Conservation (phyloP, 2,888 invertebrate genomes). For the Malthinus seriepunctatus region DNA sequence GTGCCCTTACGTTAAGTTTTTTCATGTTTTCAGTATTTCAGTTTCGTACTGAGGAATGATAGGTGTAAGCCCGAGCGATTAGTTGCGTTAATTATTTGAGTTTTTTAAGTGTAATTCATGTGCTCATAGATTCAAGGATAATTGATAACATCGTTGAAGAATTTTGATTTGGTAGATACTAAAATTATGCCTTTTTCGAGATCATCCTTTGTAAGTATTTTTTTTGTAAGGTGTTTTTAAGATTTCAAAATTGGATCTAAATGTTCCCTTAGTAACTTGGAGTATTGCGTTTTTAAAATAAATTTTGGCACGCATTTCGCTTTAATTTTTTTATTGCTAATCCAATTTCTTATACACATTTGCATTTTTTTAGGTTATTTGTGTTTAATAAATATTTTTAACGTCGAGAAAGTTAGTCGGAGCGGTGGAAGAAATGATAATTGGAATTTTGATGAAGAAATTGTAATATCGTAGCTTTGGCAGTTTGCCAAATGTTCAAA, state of each 20-base stretch:
- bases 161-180: too few species aligned
- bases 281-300: not conserved
- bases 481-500: constrained; percentile 34
- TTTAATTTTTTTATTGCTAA: not conserved
- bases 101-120: too few species aligned
- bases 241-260: not conserved
- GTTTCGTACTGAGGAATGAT: too few species aligned
- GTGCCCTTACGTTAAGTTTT: too few species aligned
- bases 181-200: constrained; percentile 37
- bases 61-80: too few species aligned
- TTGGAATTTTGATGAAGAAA: constrained; percentile 31
- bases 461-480: constrained; percentile 33
- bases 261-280: not conserved
- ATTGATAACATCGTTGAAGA: too few species aligned
- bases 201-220: constrained; percentile 37
- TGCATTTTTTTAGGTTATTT: not conserved
- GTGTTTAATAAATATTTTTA: not conserved
- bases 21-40: too few species aligned
- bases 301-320: not conserved
- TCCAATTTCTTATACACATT: not conserved
- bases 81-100: too few species aligned
- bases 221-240: constrained; percentile 1
- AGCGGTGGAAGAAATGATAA: constrained; percentile 3
- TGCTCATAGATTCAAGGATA: too few species aligned
- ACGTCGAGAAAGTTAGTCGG: not conserved